Evolutionary conservation across 2,797 vertebrate species (phyloP), one percentile per base, ranked within the genome.

Genomic region (Notolepis coatsorum): DNA sequence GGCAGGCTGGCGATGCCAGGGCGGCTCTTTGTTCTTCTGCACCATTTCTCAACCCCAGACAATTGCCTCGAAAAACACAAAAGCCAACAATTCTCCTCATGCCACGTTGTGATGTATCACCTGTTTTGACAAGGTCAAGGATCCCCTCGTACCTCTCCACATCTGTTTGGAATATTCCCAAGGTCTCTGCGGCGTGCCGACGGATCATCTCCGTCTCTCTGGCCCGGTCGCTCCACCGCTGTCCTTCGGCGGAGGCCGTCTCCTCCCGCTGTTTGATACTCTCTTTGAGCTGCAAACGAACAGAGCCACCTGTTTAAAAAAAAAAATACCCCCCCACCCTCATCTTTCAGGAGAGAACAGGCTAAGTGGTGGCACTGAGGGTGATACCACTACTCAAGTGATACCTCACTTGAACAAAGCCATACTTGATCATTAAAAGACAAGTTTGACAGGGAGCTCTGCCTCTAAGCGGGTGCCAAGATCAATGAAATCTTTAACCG

Each of bases 121-220:
- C 60, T 68, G 54, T 38, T 58, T 45, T 62, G 17, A 75, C 17
- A 25, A 28, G 23, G 15, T 10, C 42, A 5, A 65, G 33, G 43
- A 37, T 48, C 13, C 23, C 28, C 50, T 50, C 25, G 15, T 27
- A 39, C 23, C 50, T 31, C 21, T 37, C 57, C 33, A 43, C 56
- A 25, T 71, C 37, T 51, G 49, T 43, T 49, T 52, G 21, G 15
- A 57, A 17, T 46, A 42, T 55, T 41, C 48, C 33, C 30, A 52
- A 20, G 18, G 46, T 35, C 13, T 61, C 30, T 10, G 24, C 21
- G 18, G 39, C 28, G 10, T 49, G 31, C 23, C 51, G 43, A 24
- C 17, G 37, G 12, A 21, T 45, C 15, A 63, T 12, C 25, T 49
- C 45, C 13, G 70, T 38, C 2, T 39, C 45, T 49, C 30, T 38